These are phyloP conservation scores for Cotesia glomerata DNA, from an alignment of 1,140 invertebrate genomes.

Conservation along the genomic window DNA sequence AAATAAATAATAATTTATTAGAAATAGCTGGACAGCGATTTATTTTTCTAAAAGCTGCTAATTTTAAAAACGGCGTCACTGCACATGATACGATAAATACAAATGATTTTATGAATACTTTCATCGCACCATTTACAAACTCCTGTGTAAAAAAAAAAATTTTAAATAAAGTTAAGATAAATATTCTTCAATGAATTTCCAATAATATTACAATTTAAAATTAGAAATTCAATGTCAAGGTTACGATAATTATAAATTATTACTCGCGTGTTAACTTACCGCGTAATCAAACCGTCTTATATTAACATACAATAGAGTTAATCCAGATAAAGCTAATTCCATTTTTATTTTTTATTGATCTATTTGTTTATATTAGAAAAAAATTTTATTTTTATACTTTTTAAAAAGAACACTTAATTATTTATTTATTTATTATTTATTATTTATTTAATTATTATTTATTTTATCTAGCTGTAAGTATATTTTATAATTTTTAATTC, in stretches of 20 bases:
- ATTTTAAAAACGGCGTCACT: constrained; percentile 54
- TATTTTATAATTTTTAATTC: too few relatives aligned
- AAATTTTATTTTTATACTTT: neutral
- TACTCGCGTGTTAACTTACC: constrained; percentile 31
- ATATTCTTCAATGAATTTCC: neutral
- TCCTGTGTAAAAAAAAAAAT: constrained; percentile 27
- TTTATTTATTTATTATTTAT: too few relatives aligned
- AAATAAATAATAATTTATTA: constrained; percentile 67
- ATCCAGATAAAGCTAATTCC: constrained; percentile 34
- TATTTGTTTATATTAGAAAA: neutral
- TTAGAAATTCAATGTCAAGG: too few relatives aligned
- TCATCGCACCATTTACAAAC: constrained; percentile 19
- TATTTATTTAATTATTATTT: too few relatives aligned
- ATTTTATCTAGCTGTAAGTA: too few relatives aligned
- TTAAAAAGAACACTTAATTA: too few relatives aligned
- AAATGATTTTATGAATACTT: constrained; percentile 19
- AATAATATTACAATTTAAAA: neutral
- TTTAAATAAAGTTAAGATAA: neutral
- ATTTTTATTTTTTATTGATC: constrained; percentile 20
- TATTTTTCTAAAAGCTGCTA: constrained; percentile 58
- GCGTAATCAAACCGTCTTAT: constrained; percentile 16
- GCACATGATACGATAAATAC: constrained; percentile 55
- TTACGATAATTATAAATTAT: neutral
- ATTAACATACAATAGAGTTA: constrained; percentile 34
- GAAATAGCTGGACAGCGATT: constrained; percentile 67